Base-by-base conservation (phyloP, 2,797 vertebrate genomes). In the Toxotes lorentzi region DNA sequence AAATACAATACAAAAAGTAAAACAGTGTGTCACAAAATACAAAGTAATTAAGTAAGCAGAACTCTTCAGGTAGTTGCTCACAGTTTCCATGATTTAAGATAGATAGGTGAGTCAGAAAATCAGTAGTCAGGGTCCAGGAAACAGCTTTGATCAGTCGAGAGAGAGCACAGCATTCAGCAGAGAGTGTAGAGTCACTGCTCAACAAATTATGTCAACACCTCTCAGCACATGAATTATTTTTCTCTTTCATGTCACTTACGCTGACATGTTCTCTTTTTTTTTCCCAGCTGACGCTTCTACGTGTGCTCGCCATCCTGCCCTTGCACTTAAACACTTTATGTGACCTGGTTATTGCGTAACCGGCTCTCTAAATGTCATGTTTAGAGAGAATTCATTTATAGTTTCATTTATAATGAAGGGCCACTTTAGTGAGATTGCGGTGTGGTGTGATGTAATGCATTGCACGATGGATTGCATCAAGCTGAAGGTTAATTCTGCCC, bases 171-270 rank as follows among this genome's bases (percentile, higher is more conserved):
- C 67, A 30, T 51, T 79, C 30, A 70, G 51, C 47, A 23, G n/a
- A 8, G 4, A 59, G 38, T 82, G 57, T 53, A 63, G 34, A 65
- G 45, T 78, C 59, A 78, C 66, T 68, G 50, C 51, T 82, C 30
- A 21, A 27, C 58, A 16, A 79, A 80, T 76, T 63, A 70, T 82
- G 24, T 81, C 64, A 84, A 35, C 70, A 69, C 12, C 62, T 53
- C 57, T 72, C 73, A 72, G 61, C 57, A 38, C 75, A 73, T 73
- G 3, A 69, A 45, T 82, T 60, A 27, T 75, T 86, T 58, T 70
- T 61, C 45, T 61, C 51, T 11, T 59, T 12, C 16, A 1, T 64
- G 35, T 65, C 61, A 75, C 53, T 58, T 69, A 65, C 11, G 40
- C 62, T 76, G 58, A 74, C 76, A 62, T 77, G 27, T 47, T 81